Evolutionary conservation across 2,797 vertebrate genomes (phyloP), one percentile per base, ranked within the genome.

Genomic region (Knipowitschia caucasica): DNA sequence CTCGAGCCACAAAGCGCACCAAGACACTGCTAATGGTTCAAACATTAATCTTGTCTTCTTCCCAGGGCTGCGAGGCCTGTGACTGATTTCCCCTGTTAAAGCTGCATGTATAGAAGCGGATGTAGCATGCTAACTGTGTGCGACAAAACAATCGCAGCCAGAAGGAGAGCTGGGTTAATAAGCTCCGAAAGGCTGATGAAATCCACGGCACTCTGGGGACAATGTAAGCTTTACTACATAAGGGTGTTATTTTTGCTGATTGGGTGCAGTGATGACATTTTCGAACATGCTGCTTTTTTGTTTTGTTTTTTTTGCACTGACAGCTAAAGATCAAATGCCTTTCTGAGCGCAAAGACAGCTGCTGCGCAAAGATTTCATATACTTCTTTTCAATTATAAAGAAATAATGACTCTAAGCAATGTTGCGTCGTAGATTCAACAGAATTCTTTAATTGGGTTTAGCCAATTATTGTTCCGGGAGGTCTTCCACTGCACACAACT

Each of bases 1-100:
- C 7, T 17, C 12, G 8, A 73, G 74, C 60, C 68, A 44, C 8
- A 76, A 51, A 2, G 31, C 61, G 69, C 69, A 65, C 65, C 59
- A 51, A 69, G 71, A 45, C 52, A 27, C 70, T 21, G 64, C 78
- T 85, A 69, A 78, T 86, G 84, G 81, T 78, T 81, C 64, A 85
- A 86, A 75, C 73, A 86, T 86, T 80, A 78, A 80, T 81, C 71
- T 75, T 67, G 64, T 70, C 34, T 44, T 59, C 51, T 77, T 31
- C 69, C 66, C 53, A 43, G 54, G 67, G 61, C 61, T 63, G 69
- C 46, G 50, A n/a, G 58, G 64, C 36, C 53, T 59, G 53, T 44
- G 49, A 52, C 63, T 75, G 69, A 66, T 56, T 67, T 63, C 59
- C 63, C 53, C 70, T 43, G 63, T 75, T 56, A 29, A 59, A 50